Base-by-base conservation (phyloP, 1,140 invertebrate species). In the Steinernema feltiae region DNA sequence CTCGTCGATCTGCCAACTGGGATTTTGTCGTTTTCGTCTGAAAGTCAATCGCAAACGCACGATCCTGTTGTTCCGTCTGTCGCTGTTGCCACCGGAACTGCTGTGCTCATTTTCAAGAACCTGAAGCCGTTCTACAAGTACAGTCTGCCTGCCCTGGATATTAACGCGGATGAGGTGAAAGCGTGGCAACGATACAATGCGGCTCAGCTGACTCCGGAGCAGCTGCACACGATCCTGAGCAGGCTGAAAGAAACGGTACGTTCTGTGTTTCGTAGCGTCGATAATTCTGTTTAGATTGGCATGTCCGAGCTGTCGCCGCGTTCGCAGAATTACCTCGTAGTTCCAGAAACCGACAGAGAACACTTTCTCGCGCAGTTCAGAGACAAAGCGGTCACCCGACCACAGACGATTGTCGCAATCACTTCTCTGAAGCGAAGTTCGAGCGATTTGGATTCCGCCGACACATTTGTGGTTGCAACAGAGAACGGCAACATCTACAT, bases 41-140 rank as follows among this genome's bases (percentile, higher is more conserved):
- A 63, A 21, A 63, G 53, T 27, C 53, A 63, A 27, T 63, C 53
- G 53, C 53, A 63, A 21, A 27, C 53, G 3, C 53, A 63, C 24
- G 53, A 63, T n/a, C 15, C 53, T 27, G 53, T 63, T n/a, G 32
- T 76, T 18, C 75, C 75, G 69, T 75, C 71, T 1, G 21, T 76
- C 1, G 75, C 75, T 30, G 70, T 76, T 21, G 75, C 71, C 0
- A 32, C 75, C 7, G 75, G 75, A 32, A 30, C 75, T 21, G 30
- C 75, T 0, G 41, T 76, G 7, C 30, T 76, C 12, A 46, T 76
- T 15, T 76, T 48, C 71, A 76, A 76, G 48, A 74, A 73, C 27
- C 24, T 76, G 35, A 76, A 76, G 48, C 75, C 75, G 21, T 76
- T 63, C 53, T 76, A 76, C 27, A 76, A 76, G 75, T 76, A 71